These are phyloP conservation scores for Myoxocephalus aenaeus DNA, from an alignment of 2,797 vertebrate species.

Conservation along the genomic window DNA sequence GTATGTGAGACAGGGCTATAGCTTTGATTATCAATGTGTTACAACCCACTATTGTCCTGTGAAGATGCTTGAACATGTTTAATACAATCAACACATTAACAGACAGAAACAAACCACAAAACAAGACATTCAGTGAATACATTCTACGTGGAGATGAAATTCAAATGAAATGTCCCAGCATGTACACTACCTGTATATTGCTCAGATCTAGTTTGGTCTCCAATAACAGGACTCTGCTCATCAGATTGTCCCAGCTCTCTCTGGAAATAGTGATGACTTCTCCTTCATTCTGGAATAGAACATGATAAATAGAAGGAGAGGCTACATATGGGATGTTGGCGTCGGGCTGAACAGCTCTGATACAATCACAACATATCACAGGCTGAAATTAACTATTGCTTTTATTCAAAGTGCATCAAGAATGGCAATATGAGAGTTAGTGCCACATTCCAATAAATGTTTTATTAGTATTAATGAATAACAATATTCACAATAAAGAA, in stretches of 20 bases:
- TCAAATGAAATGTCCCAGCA: not conserved
- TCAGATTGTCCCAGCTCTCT: constrained; percentile 89
- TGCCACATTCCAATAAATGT: not conserved
- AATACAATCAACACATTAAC: not conserved
- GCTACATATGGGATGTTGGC: not conserved
- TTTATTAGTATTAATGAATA: not conserved
- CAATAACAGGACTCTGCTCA: constrained; percentile 89
- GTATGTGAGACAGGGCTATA: not conserved
- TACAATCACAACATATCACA: not conserved
- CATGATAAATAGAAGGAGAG: not conserved
- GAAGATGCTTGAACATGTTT: not conserved
- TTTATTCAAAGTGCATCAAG: not conserved
- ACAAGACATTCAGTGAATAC: not conserved
- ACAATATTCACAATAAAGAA: not conserved
- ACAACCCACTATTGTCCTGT: not conserved
- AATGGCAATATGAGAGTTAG: constrained; percentile 1
- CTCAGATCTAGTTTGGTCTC: constrained; percentile 89
- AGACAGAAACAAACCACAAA: not conserved
- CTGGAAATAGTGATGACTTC: constrained; percentile 78
- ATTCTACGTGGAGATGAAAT: not conserved
- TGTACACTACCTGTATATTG: constrained; percentile 80
- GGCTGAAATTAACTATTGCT: not conserved
- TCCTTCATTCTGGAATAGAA: constrained; percentile 38
- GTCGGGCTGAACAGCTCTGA: not conserved
- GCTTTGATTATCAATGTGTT: not conserved